Base-by-base conservation (phyloP, 2,888 invertebrate species). In the Pycnomerus fuliginosus region DNA sequence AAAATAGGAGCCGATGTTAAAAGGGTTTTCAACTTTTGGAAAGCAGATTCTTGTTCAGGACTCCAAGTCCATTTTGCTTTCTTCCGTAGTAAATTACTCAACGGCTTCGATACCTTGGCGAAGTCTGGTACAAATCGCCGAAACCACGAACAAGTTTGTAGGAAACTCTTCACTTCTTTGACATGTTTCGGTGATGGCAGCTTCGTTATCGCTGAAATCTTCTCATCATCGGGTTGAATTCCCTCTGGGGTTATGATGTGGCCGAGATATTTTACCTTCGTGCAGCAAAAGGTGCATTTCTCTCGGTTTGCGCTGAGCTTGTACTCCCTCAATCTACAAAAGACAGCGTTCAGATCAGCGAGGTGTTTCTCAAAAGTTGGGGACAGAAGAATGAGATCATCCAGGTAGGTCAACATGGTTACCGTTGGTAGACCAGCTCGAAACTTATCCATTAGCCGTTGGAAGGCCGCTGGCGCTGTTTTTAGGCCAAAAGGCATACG, bases 401-500 rank as follows among this genome's bases (percentile, higher is more conserved):
- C 61, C 3, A 62, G 41, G 33, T 62, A 62, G 1, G 37, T 52
- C 1, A 60, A 31, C 2, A 60, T 16, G 5, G 14, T 32, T 1
- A 56, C 27, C 11, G 52, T 45, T n/a, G 24, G 16, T 22, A 64
- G 33, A 11, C 50, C 51, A 14, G 14, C 12, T 17, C 42, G 27
- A 24, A 62, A 51, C 12, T 46, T 30, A 27, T 61, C 58, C 11
- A 59, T 59, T 13, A 55, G 31, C 2, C 58, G 28, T 31, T 53
- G 60, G 31, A 62, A 63, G 1, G 56, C 59, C 4, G 59, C 50
- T 1, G 55, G 53, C 1, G 55, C 53, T 22, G 56, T 61, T n/a
- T 52, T 29, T 22, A 61, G 32, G 3, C 60, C 56, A 31, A 60
- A 61, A 4, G 57, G 52, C 54, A 56, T 55, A 12, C 50, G 16